Evolutionary conservation across 2,113 vertebrate species (phyloP).

Genomic region (Cariama cristata): DNA sequence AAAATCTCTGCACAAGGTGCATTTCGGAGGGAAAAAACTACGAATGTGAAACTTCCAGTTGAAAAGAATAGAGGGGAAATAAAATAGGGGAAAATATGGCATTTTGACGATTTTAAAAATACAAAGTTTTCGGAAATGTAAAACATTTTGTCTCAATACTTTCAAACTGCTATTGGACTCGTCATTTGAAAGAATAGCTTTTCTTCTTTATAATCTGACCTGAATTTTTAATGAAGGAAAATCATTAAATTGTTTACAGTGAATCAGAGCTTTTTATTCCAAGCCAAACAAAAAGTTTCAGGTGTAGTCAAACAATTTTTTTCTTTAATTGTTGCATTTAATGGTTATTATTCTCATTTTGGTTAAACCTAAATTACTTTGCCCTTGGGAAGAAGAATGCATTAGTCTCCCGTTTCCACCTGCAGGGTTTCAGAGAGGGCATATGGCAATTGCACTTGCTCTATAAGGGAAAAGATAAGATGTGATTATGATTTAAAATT

Average conservation of each 20-base stretch:
- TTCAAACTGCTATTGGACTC: not conserved
- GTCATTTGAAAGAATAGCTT: not conserved
- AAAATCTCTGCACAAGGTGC: not conserved
- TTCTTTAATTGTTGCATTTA: not conserved
- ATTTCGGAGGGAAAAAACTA: not conserved
- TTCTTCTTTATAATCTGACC: not conserved
- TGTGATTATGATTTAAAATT: not conserved
- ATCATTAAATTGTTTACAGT: not conserved
- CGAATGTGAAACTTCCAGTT: not conserved
- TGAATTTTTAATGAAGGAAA: not conserved
- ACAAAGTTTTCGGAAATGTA: not conserved
- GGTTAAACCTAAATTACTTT: not conserved
- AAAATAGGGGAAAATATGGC: accelerated
- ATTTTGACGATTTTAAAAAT: not conserved
- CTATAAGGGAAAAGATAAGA: not conserved
- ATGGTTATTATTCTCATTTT: not conserved
- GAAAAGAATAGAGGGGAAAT: not conserved
- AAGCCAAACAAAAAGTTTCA: not conserved
- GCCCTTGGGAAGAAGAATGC: not conserved
- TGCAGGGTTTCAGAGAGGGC: not conserved
- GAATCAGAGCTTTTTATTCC: not conserved
- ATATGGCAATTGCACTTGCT: not conserved
- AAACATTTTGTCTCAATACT: not conserved
- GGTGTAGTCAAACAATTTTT: not conserved
- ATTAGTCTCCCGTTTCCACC: not conserved